These are phyloP conservation scores for Labeo calbasu DNA, from an alignment of 2,797 vertebrate species.

Conservation along the genomic window DNA sequence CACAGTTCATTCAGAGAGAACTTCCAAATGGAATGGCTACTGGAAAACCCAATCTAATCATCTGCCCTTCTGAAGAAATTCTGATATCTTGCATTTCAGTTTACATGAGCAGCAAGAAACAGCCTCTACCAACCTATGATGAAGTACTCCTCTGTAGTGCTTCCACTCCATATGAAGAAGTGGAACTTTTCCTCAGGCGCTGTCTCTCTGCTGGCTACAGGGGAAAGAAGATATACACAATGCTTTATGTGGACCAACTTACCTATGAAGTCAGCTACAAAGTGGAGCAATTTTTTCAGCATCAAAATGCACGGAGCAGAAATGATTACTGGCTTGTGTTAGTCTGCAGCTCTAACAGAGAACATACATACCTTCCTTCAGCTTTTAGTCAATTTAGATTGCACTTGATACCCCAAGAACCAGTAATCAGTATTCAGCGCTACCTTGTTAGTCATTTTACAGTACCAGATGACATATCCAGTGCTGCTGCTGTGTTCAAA, in stretches of 20 bases:
- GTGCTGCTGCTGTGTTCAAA: constrained; percentile 85
- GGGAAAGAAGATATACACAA: constrained; percentile 83
- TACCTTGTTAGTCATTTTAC: constrained; percentile 86
- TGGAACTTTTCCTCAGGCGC: constrained; percentile 88
- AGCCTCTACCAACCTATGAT: constrained; percentile 87
- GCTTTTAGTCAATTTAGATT: constrained; percentile 89
- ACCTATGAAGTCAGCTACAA: constrained; percentile 88
- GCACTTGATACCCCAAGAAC: constrained; percentile 83
- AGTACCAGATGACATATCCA: constrained; percentile 66
- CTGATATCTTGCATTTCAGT: constrained; percentile 84
- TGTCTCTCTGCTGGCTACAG: constrained; percentile 78
- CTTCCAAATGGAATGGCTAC: constrained; percentile 78
- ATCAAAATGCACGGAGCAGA: constrained; percentile 72
- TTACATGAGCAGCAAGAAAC: constrained; percentile 83
- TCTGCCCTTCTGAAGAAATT: constrained; percentile 84
- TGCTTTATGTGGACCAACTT: constrained; percentile 88
- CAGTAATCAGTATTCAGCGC: constrained; percentile 72
- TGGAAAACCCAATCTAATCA: constrained; percentile 88
- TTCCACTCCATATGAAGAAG: constrained; percentile 85
- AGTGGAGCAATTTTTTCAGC: constrained; percentile 85
- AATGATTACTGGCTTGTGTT: constrained; percentile 81
- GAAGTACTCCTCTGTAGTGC: constrained; percentile 92
- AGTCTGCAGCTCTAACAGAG: constrained; percentile 86
- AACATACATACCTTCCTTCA: constrained; percentile 90
- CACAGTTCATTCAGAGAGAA: constrained; percentile 65